Evolutionary conservation across 2,113 vertebrate genomes (phyloP).

Genomic region (Callocephalon fimbriatum): DNA sequence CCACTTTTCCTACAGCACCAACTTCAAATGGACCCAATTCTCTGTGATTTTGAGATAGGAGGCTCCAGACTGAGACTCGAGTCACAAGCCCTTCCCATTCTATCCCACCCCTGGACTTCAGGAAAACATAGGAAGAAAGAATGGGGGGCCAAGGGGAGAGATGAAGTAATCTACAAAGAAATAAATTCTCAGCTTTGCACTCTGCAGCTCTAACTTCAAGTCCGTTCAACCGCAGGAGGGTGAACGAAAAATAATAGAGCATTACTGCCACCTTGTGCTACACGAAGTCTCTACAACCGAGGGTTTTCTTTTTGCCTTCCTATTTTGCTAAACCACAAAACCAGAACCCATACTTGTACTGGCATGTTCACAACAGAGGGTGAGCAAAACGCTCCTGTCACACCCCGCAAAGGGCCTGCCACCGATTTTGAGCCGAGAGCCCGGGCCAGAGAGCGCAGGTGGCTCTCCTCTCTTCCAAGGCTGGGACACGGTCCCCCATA

Average conservation of each 20-base stretch:
- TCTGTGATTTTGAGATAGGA: not conserved
- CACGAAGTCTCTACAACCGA: not conserved
- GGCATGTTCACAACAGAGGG: not conserved
- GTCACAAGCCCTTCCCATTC: not conserved
- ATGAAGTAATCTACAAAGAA: not conserved
- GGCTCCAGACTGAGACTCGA: not conserved
- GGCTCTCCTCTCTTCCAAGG: not conserved
- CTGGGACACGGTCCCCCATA: not conserved
- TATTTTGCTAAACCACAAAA: not conserved
- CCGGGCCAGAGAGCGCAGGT: rapidly evolving
- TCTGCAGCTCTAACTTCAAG: not conserved
- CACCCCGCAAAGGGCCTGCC: rapidly evolving
- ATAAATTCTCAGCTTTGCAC: not conserved
- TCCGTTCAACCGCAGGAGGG: not conserved
- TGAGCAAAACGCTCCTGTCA: rapidly evolving
- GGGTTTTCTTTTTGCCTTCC: not conserved
- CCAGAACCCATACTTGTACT: not conserved
- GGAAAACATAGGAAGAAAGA: not conserved
- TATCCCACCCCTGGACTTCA: rapidly evolving
- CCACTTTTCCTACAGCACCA: not conserved
- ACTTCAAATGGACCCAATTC: not conserved
- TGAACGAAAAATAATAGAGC: not conserved
- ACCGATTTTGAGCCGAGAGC: not conserved
- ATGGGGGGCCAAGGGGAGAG: rapidly evolving
- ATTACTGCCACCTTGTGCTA: conserved; percentile 50